Conservation (phyloP, 2,888 invertebrate species). For the Heliconius cydno region DNA sequence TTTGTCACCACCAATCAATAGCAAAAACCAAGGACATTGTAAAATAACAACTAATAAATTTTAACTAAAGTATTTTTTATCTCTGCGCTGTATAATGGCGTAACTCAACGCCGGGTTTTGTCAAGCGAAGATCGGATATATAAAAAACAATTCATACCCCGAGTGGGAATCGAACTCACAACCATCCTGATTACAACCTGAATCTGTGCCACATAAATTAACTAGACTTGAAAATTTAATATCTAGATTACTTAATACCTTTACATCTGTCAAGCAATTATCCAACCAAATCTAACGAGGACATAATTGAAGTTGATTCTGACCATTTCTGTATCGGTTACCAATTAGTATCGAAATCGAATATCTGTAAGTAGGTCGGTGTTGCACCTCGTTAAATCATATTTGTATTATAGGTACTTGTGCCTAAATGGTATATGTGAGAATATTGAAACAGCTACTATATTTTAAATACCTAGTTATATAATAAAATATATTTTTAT, state of each 20-base stretch:
- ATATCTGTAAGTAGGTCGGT: conserved; percentile 40
- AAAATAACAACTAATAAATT: not conserved
- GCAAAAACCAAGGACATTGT: no score
- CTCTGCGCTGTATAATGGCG: not conserved
- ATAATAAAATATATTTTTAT: not conserved
- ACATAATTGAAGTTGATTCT: conserved; percentile 13
- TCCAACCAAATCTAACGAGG: conserved; percentile 11
- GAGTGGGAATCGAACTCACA: not conserved
- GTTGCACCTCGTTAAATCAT: conserved; percentile 44
- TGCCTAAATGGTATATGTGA: conserved; percentile 30
- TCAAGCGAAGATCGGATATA: not conserved
- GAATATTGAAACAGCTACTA: not conserved
- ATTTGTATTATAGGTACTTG: conserved; percentile 37
- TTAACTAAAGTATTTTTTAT: no score
- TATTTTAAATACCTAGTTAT: not conserved
- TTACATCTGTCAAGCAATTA: conserved; percentile 18
- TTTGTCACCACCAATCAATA: not conserved
- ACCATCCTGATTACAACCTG: not conserved
- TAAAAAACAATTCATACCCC: not conserved
- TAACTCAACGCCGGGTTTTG: not conserved
- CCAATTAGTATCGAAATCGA: conserved; percentile 31
- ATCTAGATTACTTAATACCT: conserved; percentile 8
- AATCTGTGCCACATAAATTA: not conserved
- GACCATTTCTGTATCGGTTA: conserved; percentile 32
- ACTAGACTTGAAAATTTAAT: not conserved